A percentile compares a stretch with the other conserved stretches of the same genome.
Conservation (phyloP, 2,888 invertebrate genomes). For the Hypselothyrea guttata region DNA sequence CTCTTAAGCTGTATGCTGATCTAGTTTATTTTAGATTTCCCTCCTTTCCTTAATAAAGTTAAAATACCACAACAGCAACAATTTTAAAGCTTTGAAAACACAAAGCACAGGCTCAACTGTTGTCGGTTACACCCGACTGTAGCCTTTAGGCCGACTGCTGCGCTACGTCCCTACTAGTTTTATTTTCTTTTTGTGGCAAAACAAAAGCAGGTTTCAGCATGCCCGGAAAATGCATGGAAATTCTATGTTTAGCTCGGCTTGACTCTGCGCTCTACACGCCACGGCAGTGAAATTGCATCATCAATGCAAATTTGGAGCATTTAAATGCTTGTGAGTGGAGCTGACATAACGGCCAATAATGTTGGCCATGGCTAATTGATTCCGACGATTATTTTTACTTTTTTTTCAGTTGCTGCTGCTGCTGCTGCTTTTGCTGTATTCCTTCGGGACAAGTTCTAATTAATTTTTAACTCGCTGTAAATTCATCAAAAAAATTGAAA, state of each 20-base stretch:
- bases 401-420: no score
- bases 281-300: conserved; percentile 62
- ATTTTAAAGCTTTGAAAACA: no score
- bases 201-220: conserved; percentile 57
- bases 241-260: conserved; percentile 15
- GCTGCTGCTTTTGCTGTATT: conserved; percentile 1
- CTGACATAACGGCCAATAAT: conserved; percentile 55
- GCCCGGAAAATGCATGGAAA: conserved; percentile 45
- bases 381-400: conserved; percentile 41
- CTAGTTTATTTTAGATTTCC: no score
- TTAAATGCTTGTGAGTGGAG: conserved; percentile 43
- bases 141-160: no score
- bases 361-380: conserved; percentile 61
- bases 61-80: conserved; percentile 9
- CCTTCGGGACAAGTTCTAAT: conserved; percentile 50
- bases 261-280: conserved; percentile 1
- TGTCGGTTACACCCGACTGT: conserved; percentile 31
- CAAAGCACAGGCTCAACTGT: no score
- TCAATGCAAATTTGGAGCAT: conserved; percentile 69
- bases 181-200: no score
- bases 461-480: conserved; percentile 67
- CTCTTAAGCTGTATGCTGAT: no score
- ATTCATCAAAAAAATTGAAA: conserved; percentile 65
- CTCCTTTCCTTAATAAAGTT: no score
- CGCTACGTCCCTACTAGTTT: no score